Base-by-base conservation (phyloP, 2,888 invertebrate species). In the Phrixothrix hirtus region DNA sequence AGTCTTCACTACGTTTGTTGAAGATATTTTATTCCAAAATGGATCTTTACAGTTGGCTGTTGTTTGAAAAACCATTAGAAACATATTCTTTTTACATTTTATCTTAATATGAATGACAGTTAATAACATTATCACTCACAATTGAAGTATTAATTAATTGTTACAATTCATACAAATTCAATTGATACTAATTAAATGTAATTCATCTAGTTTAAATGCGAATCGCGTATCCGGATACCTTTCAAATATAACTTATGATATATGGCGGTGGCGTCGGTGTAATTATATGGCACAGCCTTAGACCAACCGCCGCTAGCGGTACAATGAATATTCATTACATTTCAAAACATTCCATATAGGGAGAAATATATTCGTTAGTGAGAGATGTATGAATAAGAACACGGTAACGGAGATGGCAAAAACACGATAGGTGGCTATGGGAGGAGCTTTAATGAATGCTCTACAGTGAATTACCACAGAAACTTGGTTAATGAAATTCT, bases 311-410 rank as follows among this genome's bases (percentile, higher is more conserved):
- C 64, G 63, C 59, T 63, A 64, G 67, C 67, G 59, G 60, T 61
- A 67, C 69, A 68, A 72, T 73, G 72, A 73, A 73, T 73, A 73
- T 73, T 73, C 72, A 73, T 73, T 68, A 68, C 65, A 60, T 65
- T 69, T 65, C 64, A 59, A 67, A 68, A 68, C 63, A 62, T 55
- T 62, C 62, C 60, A 61, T 57, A 55, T 51, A 57, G 53, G 57
- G 49, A 43, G 57, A 54, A 54, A 57, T 57, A 57, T 57, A 53
- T 57, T 59, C 59, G 59, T 60, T 58, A 58, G 59, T 49, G 58
- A 27, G 53, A 59, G 57, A 60, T 59, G 50, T 59, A 62, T 62
- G 60, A 59, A 62, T 60, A 60, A 62, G 57, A 53, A 55, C 51
- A 50, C 46, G 39, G 53, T 36, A 53, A 41, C 48, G 48, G 39